A percentile compares a stretch with the other conserved stretches of the same genome.
phyloP scores from a whole-genome alignment of 2,888 invertebrate genomes.

The Stenolophus ochropezus region DNA sequence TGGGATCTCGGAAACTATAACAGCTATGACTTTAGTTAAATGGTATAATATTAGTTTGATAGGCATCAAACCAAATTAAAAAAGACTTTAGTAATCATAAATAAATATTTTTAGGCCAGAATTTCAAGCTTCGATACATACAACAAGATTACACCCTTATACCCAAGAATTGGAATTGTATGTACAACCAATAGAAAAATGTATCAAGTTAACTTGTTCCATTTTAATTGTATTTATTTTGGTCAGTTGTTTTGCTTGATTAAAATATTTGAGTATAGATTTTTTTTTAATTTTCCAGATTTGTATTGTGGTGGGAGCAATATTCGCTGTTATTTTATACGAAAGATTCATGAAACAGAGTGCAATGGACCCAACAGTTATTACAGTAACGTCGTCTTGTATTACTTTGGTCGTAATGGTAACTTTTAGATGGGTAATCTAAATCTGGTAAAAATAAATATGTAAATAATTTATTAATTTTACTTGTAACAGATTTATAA shows the following conservation, averaged over 20 bases:
- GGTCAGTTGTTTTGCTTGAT: not conserved
- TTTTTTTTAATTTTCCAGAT: slow-evolving; percentile 63
- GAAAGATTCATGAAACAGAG: slow-evolving; percentile 62
- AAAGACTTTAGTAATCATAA: too few species aligned
- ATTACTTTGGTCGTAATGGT: slow-evolving; percentile 66
- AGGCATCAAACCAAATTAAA: too few species aligned
- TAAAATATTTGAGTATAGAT: too few species aligned
- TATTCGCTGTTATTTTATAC: slow-evolving; percentile 66
- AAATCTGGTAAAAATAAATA: slow-evolving; percentile 47
- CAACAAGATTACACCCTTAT: not conserved
- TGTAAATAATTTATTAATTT: slow-evolving; percentile 61
- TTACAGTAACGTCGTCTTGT: slow-evolving; percentile 64
- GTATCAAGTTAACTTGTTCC: not conserved
- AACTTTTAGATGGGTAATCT: slow-evolving; percentile 65
- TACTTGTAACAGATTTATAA: slow-evolving; percentile 66
- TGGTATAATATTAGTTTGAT: too few species aligned
- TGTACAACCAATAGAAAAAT: too few species aligned
- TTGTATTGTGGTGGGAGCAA: slow-evolving; percentile 61
- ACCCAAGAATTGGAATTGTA: slow-evolving; percentile 13
- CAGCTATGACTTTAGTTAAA: too few species aligned
- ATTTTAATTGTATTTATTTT: slow-evolving; percentile 10
- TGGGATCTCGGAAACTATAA: too few species aligned
- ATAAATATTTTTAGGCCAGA: slow-evolving; percentile 24
- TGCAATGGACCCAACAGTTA: slow-evolving; percentile 63
- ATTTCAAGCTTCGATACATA: slow-evolving; percentile 11